phyloP scores from a whole-genome alignment of 2,797 vertebrate genomes.

The Liasis olivaceus region DNA sequence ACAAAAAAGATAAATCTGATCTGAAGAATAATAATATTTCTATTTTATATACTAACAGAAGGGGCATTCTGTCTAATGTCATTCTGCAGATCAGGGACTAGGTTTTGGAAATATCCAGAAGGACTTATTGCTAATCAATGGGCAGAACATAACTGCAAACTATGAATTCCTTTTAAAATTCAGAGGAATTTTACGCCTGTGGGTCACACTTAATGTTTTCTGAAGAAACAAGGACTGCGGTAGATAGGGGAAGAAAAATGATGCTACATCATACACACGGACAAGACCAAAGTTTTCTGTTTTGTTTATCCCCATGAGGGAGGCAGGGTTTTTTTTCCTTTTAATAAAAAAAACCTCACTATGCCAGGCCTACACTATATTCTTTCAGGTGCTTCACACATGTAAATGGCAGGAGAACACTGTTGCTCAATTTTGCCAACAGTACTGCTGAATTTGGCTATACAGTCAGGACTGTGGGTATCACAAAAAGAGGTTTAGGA shows the following conservation, averaged over 20 bases:
- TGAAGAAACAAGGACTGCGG: too few relatives aligned
- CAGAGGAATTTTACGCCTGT: neutral
- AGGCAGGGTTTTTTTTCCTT: neutral
- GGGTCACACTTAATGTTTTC: too few relatives aligned
- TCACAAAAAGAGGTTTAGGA: neutral
- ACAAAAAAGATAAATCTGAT: neutral
- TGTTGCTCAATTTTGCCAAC: neutral
- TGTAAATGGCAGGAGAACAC: neutral
- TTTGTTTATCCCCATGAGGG: neutral
- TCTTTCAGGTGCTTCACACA: neutral
- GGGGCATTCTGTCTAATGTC: neutral
- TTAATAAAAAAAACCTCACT: neutral
- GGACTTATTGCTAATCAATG: neutral
- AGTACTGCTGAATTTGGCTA: neutral
- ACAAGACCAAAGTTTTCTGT: neutral
- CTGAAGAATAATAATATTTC: neutral
- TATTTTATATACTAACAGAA: rapidly evolving
- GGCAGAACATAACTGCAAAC: neutral
- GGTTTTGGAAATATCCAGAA: neutral
- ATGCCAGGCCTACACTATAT: neutral
- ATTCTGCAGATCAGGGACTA: neutral
- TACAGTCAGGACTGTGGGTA: neutral
- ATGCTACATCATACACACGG: too few relatives aligned
- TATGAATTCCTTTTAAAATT: neutral
- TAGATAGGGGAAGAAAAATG: too few relatives aligned